These are phyloP conservation scores for Hemitrygon akajei DNA, from an alignment of 2,797 vertebrate genomes.

Conservation along the genomic window DNA sequence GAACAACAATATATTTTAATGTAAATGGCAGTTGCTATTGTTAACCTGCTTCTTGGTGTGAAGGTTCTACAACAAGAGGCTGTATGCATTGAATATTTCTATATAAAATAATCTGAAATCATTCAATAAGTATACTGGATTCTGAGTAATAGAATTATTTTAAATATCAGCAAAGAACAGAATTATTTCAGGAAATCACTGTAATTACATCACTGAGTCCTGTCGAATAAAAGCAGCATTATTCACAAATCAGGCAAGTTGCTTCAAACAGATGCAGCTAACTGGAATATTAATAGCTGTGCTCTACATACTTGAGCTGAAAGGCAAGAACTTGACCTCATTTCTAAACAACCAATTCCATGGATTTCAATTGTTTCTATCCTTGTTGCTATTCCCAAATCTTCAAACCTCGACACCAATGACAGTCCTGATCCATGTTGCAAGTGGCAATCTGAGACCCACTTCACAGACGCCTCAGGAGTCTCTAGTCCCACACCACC, in stretches of 20 bases:
- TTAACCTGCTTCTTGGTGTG: not conserved
- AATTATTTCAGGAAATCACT: not conserved
- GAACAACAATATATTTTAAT: not conserved
- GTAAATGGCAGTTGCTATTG: not conserved
- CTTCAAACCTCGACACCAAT: not conserved
- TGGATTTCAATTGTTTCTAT: not conserved
- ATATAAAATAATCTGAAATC: not conserved
- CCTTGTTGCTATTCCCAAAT: not conserved
- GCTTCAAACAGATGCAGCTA: constrained; percentile 15
- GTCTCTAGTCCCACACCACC: too few species aligned
- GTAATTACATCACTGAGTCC: constrained; percentile 1
- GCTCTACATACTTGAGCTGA: not conserved
- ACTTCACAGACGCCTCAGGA: not conserved
- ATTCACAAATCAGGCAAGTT: constrained; percentile 29
- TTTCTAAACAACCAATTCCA: constrained; percentile 4
- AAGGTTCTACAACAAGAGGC: not conserved
- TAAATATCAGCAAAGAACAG: not conserved
- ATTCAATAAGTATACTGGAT: not conserved
- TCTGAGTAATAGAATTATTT: not conserved
- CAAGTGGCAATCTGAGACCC: not conserved
- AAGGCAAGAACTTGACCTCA: constrained; percentile 17
- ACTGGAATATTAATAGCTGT: constrained; percentile 25
- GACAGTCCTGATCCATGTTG: too few species aligned
- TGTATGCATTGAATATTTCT: not conserved
- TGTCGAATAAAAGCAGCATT: constrained; percentile 25